Conservation (phyloP, 2,797 vertebrate species). For the Gymnocypris eckloni region DNA sequence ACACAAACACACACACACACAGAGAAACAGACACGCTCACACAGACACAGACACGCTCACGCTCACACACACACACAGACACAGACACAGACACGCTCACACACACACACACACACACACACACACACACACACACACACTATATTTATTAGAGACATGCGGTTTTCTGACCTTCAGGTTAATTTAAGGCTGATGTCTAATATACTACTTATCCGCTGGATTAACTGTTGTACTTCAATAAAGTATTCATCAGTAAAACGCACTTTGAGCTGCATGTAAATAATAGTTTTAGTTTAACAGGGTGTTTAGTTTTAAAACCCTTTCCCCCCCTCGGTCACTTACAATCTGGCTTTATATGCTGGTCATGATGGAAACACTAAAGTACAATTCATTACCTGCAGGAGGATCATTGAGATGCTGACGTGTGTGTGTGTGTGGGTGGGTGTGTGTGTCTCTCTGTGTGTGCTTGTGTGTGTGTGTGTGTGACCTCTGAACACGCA, state of each 20-base stretch:
- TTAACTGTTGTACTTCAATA: neutral
- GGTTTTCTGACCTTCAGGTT: slow-evolving; percentile 56
- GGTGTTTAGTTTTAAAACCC: neutral
- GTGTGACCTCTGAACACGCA: neutral
- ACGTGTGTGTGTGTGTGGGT: neutral
- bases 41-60: too few relatives aligned
- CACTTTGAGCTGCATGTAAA: slow-evolving; percentile 28
- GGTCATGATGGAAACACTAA: neutral
- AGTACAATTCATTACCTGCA: neutral
- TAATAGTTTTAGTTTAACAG: neutral
- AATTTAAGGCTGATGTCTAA: slow-evolving; percentile 50
- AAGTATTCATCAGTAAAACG: slow-evolving; percentile 12
- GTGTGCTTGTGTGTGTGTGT: neutral
- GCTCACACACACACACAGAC: too few relatives aligned
- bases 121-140: too few relatives aligned
- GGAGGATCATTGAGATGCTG: neutral
- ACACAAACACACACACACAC: too few relatives aligned
- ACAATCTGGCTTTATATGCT: neutral
- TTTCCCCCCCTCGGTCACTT: neutral
- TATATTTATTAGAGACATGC: neutral
- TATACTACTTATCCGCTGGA: neutral
- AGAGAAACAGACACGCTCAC: too few relatives aligned
- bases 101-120: too few relatives aligned
- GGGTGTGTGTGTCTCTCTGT: too few relatives aligned
- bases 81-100: too few relatives aligned